Base-by-base conservation (phyloP, 1,140 invertebrate genomes). In the Spodoptera litura region DNA sequence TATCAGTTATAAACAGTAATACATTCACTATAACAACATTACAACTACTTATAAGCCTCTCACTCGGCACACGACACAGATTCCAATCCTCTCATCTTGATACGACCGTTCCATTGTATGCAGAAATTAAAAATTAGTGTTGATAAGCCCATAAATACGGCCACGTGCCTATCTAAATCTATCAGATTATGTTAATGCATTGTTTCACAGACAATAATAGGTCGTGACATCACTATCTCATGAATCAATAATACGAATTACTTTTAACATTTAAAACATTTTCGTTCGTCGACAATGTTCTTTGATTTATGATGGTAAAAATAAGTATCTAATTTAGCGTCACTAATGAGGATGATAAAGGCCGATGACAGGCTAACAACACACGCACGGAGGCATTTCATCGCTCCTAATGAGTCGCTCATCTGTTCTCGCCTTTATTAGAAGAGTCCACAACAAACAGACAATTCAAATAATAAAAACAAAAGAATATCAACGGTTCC, bases 131-230 rank as follows among this genome's bases (percentile, higher is more conserved):
- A 70, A 70, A 70, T 70, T 52, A 55, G 13, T 25, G 6, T 12
- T 44, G 66, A 70, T 53, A 70, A 70, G 20, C 62, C 38, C 62
- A 20, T 62, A 66, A 70, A 70, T 70, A 66, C 38, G 59, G 38
- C 44, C 15, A 44, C 38, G 44, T 66, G 27, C 49, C 8, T 70
- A 53, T 70, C 51, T 31, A 6, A 53, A 55, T 55, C 51, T 27
- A 68, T 68, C 64, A 68, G 64, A 68, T 52, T 68, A 64, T 52
- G 64, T 12, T 20, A 68, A 68, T 52, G 49, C 13, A 68, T 68
- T 68, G 64, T 68, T 68, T 52, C 15, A 64, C 38, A 44, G 25
- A 52, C 49, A 52, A 52, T 27, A 68, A 68, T 52, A 27, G 27
- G 0, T 52, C 64, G 49, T 52, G 64, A 68, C 64, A 20, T 38